Conservation (phyloP, 1,140 invertebrate species). For the Homalodisca vitripennis region DNA sequence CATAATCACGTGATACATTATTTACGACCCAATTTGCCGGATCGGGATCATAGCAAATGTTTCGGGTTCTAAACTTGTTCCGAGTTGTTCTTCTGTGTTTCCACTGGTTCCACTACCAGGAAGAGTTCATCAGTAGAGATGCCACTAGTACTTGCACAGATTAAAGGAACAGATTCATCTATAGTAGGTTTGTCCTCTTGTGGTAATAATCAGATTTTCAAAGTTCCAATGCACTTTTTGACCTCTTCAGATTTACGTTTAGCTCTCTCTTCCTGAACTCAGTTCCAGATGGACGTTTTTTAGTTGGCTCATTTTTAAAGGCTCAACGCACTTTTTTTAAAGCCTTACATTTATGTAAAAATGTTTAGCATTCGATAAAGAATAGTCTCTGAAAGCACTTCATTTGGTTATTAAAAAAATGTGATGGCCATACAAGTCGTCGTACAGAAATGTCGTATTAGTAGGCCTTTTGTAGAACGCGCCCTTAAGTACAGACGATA, state of each 20-base stretch:
- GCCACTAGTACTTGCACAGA: conserved; percentile 13
- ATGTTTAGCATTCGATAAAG: no score
- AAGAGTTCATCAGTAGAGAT: conserved; percentile 11
- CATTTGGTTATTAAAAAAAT: no score
- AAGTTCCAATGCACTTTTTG: conserved; percentile 12
- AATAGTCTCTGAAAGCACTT: no score
- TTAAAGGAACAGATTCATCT: no score
- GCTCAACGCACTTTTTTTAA: no score
- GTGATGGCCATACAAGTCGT: no score
- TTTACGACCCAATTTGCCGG: conserved; percentile 24
- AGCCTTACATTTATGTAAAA: no score
- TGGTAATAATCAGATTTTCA: neutral
- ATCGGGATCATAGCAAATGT: conserved; percentile 28
- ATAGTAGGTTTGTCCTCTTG: neutral
- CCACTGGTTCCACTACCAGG: neutral
- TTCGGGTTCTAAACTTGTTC: conserved; percentile 23
- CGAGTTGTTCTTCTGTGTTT: neutral
- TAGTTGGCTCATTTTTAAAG: no score
- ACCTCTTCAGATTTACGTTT: conserved; percentile 17
- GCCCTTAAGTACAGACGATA: no score
- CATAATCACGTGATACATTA: conserved; percentile 23
- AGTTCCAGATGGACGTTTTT: no score
- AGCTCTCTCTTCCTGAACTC: conserved; percentile 22
- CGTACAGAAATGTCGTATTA: no score
- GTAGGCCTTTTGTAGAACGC: no score